Base-by-base conservation (phyloP, 1,140 invertebrate species). In the Stenopsyche tienmushanensis region DNA sequence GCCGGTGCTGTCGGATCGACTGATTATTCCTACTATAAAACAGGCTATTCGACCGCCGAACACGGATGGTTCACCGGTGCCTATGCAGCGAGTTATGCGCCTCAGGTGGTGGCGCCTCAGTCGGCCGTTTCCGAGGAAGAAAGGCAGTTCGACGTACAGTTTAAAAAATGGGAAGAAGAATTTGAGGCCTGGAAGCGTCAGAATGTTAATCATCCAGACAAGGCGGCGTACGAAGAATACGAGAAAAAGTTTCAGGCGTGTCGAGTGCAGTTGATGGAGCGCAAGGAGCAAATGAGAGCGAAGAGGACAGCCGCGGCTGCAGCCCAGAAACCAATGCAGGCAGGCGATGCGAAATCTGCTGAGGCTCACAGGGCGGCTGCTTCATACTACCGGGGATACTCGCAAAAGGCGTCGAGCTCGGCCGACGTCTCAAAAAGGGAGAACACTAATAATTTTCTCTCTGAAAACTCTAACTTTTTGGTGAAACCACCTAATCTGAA, bases 181-280 rank as follows among this genome's bases (percentile, higher is more conserved):
- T 92, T 93, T 73, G 86, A 90, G 69, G 88, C 88, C 70, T 94
- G 91, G 91, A 91, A 90, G 75, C 83, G 86, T 64, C 88, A 91
- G 72, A 93, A 93, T 80, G 85, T 85, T 18, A 90, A 90, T 76
- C 91, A 94, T 83, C 91, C 91, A 13, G 90, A 93, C 73, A 91
- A 90, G 77, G 85, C 86, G 77, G 89, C 91, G 67, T 92, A 92
- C 73, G 83, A 84, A 64, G 87, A 91, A 66, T 93, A 92, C 77
- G 90, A 92, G 79, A 84, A 88, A 26, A 91, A 90, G 72, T 93
- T 91, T 85, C 88, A 90, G 71, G 83, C 87, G 34, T 92, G 90
- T 80, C 82, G 90, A 13, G 85, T 86, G 53, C 87, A 90, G 72
- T 78, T 93, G 15, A 76, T 92, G 34, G 89, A 92, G 65, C 80